Conservation (phyloP, 1,140 invertebrate species). For the Microplitis demolitor region DNA sequence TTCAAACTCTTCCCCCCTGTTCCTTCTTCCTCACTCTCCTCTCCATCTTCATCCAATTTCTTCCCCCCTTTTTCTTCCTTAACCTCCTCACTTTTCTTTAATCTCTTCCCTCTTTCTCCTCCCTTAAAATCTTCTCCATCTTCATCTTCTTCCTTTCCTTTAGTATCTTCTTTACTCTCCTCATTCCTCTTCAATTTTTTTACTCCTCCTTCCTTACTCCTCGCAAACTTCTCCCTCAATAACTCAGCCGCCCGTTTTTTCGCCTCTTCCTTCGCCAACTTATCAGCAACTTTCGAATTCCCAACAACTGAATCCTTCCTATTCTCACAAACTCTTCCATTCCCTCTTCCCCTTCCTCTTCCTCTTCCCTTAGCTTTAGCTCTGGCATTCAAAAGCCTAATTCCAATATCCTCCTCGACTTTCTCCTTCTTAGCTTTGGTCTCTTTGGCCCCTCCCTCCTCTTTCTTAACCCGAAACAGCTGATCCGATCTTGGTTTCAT, state of each 20-base stretch:
- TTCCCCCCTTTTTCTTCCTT: not conserved
- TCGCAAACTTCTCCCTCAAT: conserved; percentile 30
- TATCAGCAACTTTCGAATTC: conserved; percentile 41
- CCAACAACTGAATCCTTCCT: conserved; percentile 30
- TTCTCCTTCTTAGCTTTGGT: conserved; percentile 42
- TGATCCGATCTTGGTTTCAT: conserved; percentile 41
- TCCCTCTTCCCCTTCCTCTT: conserved; percentile 20
- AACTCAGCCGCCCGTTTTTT: conserved; percentile 42
- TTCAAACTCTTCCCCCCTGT: too few species aligned
- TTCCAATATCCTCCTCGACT: conserved; percentile 30
- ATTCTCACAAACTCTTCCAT: not conserved
- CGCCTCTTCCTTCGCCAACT: conserved; percentile 41
- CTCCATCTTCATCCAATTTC: not conserved
- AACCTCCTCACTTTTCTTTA: not conserved
- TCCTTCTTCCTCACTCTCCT: too few species aligned
- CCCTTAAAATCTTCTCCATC: not conserved
- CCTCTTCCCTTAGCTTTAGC: not conserved
- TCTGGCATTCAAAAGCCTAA: not conserved
- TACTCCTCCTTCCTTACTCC: not conserved
- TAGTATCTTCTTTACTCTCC: not conserved
- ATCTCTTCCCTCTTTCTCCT: not conserved
- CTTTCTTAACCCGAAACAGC: conserved; percentile 65
- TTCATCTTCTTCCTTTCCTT: conserved; percentile 5
- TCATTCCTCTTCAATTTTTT: not conserved
- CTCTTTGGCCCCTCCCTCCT: conserved; percentile 65